Evolutionary conservation across 1,140 invertebrate species (phyloP), one percentile per base, ranked within the genome.

Genomic region (Brachionus plicatilis): DNA sequence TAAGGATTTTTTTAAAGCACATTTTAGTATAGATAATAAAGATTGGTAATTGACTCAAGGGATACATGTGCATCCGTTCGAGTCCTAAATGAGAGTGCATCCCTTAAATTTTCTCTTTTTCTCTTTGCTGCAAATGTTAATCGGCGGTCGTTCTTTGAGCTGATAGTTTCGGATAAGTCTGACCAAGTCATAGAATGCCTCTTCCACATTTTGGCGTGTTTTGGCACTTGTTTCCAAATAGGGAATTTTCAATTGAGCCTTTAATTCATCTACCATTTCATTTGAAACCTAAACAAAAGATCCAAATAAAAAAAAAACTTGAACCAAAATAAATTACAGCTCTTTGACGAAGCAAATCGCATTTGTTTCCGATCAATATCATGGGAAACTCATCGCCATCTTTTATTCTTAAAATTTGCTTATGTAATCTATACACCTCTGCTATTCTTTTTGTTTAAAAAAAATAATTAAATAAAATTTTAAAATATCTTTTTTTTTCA

Each of bases 181-280:
- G 37, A 92, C 91, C 65, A 96, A 93, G 92, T 96, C 94, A 88
- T 96, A 94, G 91, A 97, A 97, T 80, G 95, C 95, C 45, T 93
- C 92, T 89, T 97, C 95, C 9, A 97, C 94, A 91, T 97, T 96
- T 45, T 96, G 90, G 37, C 95, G 95, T 66, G 95, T 95, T 91
- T 97, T 97, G 85, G 95, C 95, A 90, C 94, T 96, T 56, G 95
- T 97, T 91, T 97, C 95, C 86, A 97, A 95, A 89, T 97, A 96
- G 0, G 72, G 41, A 76, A 76, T 76, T 68, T 82, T 82, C 24
- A 82, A 43, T 68, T 60, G 65, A n/a, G 53, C n/a, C 37, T 60
- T 68, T 37, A 82, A 7, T 33, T 82, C 79, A 12, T 68, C 65
- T 9, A 82, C 41, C 79, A 82, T 82, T 47, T 82, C 79, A 47